Evolutionary conservation across 2,797 vertebrate genomes (phyloP), one percentile per base, ranked within the genome.

Genomic region (Hylomyscus alleni): DNA sequence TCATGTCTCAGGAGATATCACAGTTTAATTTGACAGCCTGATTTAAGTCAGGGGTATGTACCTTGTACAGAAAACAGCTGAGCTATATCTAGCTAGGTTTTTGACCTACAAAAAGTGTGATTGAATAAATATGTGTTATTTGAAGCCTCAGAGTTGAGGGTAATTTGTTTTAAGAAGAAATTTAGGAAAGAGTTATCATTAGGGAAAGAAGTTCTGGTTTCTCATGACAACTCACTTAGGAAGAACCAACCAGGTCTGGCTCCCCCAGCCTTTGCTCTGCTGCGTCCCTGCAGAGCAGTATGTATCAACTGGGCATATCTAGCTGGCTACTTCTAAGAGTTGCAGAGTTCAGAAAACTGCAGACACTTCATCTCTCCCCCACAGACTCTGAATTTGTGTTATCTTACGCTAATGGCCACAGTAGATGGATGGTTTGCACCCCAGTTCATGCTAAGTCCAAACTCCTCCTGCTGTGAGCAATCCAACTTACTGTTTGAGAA

Each of bases 271-370:
- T 75, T 84, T 77, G 50, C 31, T 89, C 52, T 86, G 8, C 40
- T 89, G 20, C 4, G 1, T 26, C 90, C 29, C 44, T 92, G n/a
- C n/a, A n/a, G n/a, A n/a, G n/a, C n/a, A 78, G 12, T 4, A 92
- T 84, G 12, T 56, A 91, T 44, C 8, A 29, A 13, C 40, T 80
- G 47, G 2, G 1, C 44, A 86, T 3, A 3, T 11, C 52, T 50
- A 69, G 15, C 11, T 67, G n/a, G 3, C 37, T 24, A 82, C 7
- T 6, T 60, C 20, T 67, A 44, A 85, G 22, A 12, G 50, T 94
- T 93, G 89, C 24, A 31, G 26, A 24, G 90, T 92, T 82, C 52
- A 90, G 67, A 89, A 92, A 95, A 91, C 91, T 19, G 10, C 37
- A 31, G 11, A 65, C 9, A 62, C 52, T 90, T 78, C 8, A 20